phyloP scores from a whole-genome alignment of 2,113 vertebrate species.

The Takifugu bimaculatus region DNA sequence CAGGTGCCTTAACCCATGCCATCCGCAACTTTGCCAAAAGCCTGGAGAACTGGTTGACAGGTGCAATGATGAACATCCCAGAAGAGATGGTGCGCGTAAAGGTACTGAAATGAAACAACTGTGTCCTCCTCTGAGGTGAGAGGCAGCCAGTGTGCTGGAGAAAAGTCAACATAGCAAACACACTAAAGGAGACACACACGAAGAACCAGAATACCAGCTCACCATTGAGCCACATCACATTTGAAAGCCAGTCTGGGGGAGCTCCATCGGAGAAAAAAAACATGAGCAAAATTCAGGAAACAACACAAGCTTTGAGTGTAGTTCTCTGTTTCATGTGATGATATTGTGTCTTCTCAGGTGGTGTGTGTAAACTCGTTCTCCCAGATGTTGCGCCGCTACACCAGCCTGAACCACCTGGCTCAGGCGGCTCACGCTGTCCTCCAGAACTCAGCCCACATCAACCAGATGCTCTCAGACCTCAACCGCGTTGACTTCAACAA shows the following conservation, averaged over 20 bases:
- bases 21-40: constrained; percentile 94
- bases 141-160: too few species aligned
- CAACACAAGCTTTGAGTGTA: too few species aligned
- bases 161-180: too few species aligned
- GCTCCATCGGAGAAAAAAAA: too few species aligned
- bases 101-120: constrained; percentile 51
- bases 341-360: constrained; percentile 65
- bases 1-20: constrained; percentile 96
- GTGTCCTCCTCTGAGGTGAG: neutral
- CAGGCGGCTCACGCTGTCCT: constrained; percentile 87
- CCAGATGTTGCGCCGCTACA: constrained; percentile 87
- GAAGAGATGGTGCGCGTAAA: constrained; percentile 92
- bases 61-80: constrained; percentile 90
- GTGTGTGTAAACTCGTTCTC: constrained; percentile 85
- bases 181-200: too few species aligned
- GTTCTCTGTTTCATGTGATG: too few species aligned
- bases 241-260: too few species aligned
- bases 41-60: constrained; percentile 88
- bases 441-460: constrained; percentile 89
- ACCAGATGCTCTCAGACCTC: constrained; percentile 91
- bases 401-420: constrained; percentile 87
- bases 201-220: too few species aligned
- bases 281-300: too few species aligned
- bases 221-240: too few species aligned
- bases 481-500: constrained; percentile 91